Evolutionary conservation across 2,797 vertebrate genomes (phyloP), one percentile per base, ranked within the genome.

Genomic region (Falco novaeseelandiae): DNA sequence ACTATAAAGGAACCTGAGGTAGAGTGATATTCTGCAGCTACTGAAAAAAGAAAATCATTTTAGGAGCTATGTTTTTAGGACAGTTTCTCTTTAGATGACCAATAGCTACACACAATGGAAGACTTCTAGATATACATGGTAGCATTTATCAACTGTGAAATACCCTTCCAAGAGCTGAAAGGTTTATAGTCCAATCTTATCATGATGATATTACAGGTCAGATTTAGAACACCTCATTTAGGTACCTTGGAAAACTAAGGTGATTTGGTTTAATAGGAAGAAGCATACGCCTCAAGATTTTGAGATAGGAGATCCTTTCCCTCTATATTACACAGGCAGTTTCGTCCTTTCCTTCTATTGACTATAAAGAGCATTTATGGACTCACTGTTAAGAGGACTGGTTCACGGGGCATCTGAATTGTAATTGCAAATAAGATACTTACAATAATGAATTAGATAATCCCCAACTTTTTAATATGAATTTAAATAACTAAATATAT

Each of bases 111-210:
- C 20, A 87, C 58, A 95, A 42, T 51, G 51, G 77, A 94, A 94
- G 70, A 77, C 44, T 83, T 74, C 51, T 58, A 85, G 69, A 93
- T 66, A 81, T 21, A 83, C 66, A 36, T 66, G 46, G 44, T 13
- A 77, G 62, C 58, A 95, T 94, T 90, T 93, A 95, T 94, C 93
- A 95, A 7, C 66, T 44, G 34, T 88, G 62, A 93, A 93, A 84
- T 48, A 90, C 8, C 36, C 4, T 70, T 84, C 49, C 32, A 94
- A 54, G 26, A 79, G 13, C 62, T 89, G 94, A 92, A 93, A 94
- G 63, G 13, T 94, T 97, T 96, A 96, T 51, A 66, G 77, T 46
- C 40, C 71, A 84, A 73, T 96, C 74, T 94, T 86, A 79, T 87
- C 71, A 86, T 6, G 49, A 95, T 77, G 61, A 62, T 83, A 83